A percentile compares a stretch with the other conserved stretches of the same genome.
These are phyloP conservation scores for Phalacrocorax pelagicus DNA, from an alignment of 2,113 vertebrate species.

Conservation along the genomic window DNA sequence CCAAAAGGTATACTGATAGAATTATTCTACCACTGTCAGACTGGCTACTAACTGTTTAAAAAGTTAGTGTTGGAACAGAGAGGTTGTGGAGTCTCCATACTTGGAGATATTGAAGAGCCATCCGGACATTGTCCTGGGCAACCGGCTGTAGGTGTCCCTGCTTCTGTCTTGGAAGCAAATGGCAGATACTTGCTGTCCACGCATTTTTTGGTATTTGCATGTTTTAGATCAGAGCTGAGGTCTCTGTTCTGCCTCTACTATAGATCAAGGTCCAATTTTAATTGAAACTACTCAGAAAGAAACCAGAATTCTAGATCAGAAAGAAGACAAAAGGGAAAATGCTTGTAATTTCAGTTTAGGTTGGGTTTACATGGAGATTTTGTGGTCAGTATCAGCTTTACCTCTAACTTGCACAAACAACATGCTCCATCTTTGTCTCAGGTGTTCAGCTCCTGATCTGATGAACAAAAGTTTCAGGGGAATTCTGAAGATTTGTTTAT, in stretches of 20 bases:
- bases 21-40: neutral
- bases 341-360: neutral
- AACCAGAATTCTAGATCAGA: neutral
- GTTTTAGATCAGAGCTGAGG: neutral
- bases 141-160: fast-evolving
- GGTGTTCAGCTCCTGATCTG: neutral
- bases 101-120: neutral
- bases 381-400: neutral
- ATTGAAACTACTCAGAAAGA: neutral
- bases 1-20: neutral
- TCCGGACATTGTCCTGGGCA: neutral
- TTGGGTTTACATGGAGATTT: neutral
- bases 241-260: neutral
- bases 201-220: neutral
- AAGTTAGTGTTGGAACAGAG: neutral
- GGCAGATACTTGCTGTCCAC: neutral
- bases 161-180: neutral
- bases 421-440: neutral
- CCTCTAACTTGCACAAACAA: neutral
- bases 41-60: neutral
- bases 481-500: neutral
- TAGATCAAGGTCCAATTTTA: neutral
- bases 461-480: neutral
- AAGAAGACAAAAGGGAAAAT: neutral
- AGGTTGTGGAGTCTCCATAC: neutral